These are phyloP conservation scores for Podotricha telesiphe DNA, from an alignment of 2,888 invertebrate species.

Conservation along the genomic window DNA sequence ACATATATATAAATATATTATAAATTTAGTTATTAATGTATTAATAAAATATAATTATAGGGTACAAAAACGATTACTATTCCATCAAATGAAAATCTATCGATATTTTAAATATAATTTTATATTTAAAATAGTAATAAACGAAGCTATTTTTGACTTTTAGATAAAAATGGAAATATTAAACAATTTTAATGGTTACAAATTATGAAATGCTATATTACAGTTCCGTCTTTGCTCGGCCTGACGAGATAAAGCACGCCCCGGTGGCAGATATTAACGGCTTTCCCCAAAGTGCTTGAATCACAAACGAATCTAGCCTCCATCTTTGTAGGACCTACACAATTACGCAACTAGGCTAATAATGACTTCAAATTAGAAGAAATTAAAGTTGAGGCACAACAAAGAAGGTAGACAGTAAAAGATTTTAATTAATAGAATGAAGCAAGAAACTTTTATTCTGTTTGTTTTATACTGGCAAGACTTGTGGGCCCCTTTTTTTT, in stretches of 20 bases:
- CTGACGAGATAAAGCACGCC: conserved; percentile 49
- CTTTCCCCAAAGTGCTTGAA: conserved; percentile 40
- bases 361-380: conserved; percentile 12
- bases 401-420: background rate
- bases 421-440: background rate
- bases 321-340: conserved; percentile 33
- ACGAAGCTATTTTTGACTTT: no score
- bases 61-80: no score
- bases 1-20: no score
- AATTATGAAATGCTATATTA: conserved; percentile 40
- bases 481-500: background rate
- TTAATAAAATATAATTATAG: no score
- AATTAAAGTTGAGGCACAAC: background rate
- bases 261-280: conserved; percentile 45
- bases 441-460: background rate
- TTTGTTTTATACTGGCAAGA: background rate
- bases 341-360: conserved; percentile 23
- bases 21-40: no score
- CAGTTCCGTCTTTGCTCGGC: conserved; percentile 43
- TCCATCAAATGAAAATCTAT: no score
- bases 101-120: no score
- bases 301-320: conserved; percentile 41
- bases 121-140: no score
- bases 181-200: conserved; percentile 33
- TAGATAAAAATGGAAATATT: conserved; percentile 24